Evolutionary conservation across 1,140 invertebrate genomes (phyloP), one percentile per base, ranked within the genome.

Genomic region (Chlorops oryzae): DNA sequence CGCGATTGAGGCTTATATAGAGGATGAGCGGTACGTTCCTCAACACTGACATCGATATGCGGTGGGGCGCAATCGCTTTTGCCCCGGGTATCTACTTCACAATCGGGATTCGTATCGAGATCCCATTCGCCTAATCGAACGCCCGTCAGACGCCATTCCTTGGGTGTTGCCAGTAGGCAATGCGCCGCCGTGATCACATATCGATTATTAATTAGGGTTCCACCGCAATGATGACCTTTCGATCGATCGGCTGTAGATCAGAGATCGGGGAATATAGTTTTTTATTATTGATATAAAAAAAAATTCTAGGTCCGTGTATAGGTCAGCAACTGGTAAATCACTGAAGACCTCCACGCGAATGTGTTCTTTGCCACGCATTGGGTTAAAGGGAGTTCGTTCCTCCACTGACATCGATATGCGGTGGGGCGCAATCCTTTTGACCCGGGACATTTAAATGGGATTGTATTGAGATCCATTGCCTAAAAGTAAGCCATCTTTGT

Each of bases 41-140:
- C 81, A 2, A 90, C 71, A 0, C 69, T 62, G 3, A 88, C 65
- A 56, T 86, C 80, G 13, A 84, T 54, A 0, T 78, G 75, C 0
- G 70, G 62, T 2, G 76, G 76, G 0, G 80, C 74, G 62, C 82
- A 82, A 3, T 68, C 43, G 6, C 48, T 23, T 15, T 51, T 23
- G 1, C 50, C 50, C 0, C 44, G 28, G 3, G 15, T 49, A 34
- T 44, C 34, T 6, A 44, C 56, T 38, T 63, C 56, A 22, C 72
- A 74, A 49, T 74, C 73, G 0, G 52, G 53, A 49, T 63, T 59
- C 2, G 61, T 63, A 5, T 28, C 47, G 1, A 61, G 63, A 53
- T 74, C 59, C 62, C 64, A 73, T 55, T 76, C 65, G 24, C 72
- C 61, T 35, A 71, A 38, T 32, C 70, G 61, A 51, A 74, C 62